Evolutionary conservation across 2,113 vertebrate genomes (phyloP).

Genomic region (Lamprotornis superbus): DNA sequence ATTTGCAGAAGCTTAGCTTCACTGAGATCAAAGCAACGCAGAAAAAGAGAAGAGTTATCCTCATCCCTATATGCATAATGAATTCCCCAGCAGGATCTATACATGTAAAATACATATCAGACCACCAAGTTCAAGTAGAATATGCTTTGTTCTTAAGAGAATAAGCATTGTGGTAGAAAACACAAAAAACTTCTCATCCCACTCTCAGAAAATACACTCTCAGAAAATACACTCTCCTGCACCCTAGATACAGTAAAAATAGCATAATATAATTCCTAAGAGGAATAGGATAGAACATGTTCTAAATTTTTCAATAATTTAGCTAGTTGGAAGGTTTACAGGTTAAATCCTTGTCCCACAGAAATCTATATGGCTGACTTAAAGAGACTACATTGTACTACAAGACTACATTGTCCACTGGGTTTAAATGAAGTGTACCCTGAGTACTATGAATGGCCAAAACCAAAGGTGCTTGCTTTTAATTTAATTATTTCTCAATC

Average conservation of each 20-base stretch:
- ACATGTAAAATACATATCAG: background rate
- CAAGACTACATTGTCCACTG: background rate
- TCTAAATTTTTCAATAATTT: background rate
- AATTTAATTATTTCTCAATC: background rate
- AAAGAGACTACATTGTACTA: background rate
- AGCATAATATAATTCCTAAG: background rate
- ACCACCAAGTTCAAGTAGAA: background rate
- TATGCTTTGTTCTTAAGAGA: background rate
- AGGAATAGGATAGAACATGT: background rate
- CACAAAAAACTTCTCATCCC: background rate
- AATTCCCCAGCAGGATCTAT: background rate
- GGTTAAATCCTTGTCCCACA: background rate
- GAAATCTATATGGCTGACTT: background rate
- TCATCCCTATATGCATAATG: background rate
- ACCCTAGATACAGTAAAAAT: background rate
- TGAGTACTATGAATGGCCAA: background rate
- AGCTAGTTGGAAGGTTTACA: background rate
- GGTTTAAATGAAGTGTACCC: background rate
- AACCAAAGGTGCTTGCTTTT: background rate
- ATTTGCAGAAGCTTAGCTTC: conserved; percentile 25
- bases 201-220: background rate
- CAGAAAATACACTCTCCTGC: background rate
- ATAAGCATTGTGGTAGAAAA: background rate
- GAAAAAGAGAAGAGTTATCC: background rate
- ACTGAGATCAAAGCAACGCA: background rate